Evolutionary conservation across 2,888 invertebrate genomes (phyloP).

Genomic region (Petrolisthes cinctipes): DNA sequence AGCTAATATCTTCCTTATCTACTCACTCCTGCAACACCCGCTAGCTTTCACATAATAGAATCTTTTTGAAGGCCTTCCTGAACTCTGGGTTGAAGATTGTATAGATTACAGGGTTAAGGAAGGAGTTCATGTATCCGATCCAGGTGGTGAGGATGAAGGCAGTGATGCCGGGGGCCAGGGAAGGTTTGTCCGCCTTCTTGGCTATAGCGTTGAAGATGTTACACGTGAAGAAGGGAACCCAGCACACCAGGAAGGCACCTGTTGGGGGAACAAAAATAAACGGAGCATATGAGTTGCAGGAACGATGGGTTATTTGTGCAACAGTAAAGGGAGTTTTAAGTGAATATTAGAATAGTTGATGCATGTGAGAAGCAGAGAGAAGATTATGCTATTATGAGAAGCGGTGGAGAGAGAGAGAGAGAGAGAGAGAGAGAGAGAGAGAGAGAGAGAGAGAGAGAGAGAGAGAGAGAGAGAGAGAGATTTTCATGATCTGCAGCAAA

Average conservation of each 20-base stretch:
- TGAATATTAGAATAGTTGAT: too few species aligned
- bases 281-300: too few species aligned
- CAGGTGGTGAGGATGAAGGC: slow-evolving; percentile 96
- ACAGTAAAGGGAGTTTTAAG: too few species aligned
- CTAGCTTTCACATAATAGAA: slow-evolving; percentile 74
- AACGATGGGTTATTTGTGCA: too few species aligned
- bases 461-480: background rate
- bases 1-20: background rate
- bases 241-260: slow-evolving; percentile 98
- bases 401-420: too few species aligned
- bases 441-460: background rate
- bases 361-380: too few species aligned
- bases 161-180: slow-evolving; percentile 83
- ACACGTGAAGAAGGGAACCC: slow-evolving; percentile 99
- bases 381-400: too few species aligned
- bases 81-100: slow-evolving; percentile 89
- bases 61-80: slow-evolving; percentile 96
- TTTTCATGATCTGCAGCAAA: background rate
- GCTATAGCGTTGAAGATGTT: slow-evolving; percentile 97
- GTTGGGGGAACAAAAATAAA: slow-evolving; percentile 69
- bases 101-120: slow-evolving; percentile 73
- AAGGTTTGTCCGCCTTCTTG: slow-evolving; percentile 83
- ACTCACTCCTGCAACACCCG: background rate
- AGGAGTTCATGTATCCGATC: slow-evolving; percentile 93
- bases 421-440: too few species aligned